Evolutionary conservation across 2,888 invertebrate species (phyloP).

Genomic region (Hydriomena furcata): DNA sequence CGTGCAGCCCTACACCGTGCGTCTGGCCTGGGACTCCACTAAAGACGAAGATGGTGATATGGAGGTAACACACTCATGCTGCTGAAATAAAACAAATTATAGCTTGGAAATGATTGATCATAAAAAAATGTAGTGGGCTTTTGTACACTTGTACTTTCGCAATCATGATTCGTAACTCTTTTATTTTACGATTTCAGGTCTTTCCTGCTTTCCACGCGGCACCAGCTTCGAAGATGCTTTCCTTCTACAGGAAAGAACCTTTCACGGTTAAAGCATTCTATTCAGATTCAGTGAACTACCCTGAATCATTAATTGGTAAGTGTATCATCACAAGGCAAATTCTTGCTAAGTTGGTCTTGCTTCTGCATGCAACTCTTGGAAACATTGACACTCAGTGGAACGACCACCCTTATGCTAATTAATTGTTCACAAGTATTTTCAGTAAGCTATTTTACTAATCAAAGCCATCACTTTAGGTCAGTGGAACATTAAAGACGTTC

Average conservation of each 20-base stretch:
- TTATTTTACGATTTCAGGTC: conserved; percentile 61
- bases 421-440: conserved; percentile 7
- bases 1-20: conserved; percentile 94
- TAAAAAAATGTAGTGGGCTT: too few relatives aligned
- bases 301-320: conserved; percentile 91
- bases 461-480: conserved; percentile 77
- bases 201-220: conserved; percentile 95
- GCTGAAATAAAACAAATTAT: too few relatives aligned
- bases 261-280: conserved; percentile 95
- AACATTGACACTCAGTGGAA: conserved; percentile 1
- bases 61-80: conserved; percentile 84
- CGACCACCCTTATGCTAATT: conserved; percentile 4
- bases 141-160: too few relatives aligned
- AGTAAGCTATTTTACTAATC: conserved; percentile 4
- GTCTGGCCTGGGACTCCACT: conserved; percentile 91
- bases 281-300: conserved; percentile 88
- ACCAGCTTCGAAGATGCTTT: conserved; percentile 97
- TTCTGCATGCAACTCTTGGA: not conserved
- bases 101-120: too few relatives aligned
- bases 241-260: conserved; percentile 94
- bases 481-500: conserved; percentile 92
- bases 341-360: not conserved
- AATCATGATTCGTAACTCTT: too few relatives aligned
- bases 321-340: not conserved
- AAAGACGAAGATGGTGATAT: conserved; percentile 89